phyloP scores from a whole-genome alignment of 37 sponge, comb jelly and placozoan genomes.

The Chondrosia reniformis region DNA sequence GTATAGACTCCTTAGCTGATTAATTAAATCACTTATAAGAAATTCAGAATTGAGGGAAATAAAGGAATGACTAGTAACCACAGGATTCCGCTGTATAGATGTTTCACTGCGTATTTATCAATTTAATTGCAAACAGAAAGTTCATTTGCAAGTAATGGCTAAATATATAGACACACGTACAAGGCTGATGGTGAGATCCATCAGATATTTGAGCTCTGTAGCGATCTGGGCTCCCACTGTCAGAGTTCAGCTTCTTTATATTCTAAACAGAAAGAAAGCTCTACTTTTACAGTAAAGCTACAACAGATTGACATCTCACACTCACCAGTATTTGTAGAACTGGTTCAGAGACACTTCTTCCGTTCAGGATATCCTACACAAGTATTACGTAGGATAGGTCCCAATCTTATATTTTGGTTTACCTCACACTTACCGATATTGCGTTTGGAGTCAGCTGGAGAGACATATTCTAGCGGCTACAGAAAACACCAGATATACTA shows the following conservation, averaged over 20 bases:
- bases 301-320: not conserved
- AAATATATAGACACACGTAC: slow-evolving; percentile 18
- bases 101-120: too few relatives aligned
- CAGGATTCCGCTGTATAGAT: too few relatives aligned
- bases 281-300: not conserved
- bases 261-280: slow-evolving; percentile 22
- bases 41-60: too few relatives aligned
- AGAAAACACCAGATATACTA: not conserved
- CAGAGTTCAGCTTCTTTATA: slow-evolving; percentile 45
- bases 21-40: too few relatives aligned
- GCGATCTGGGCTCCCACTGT: slow-evolving; percentile 1
- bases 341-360: slow-evolving; percentile 20
- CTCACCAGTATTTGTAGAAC: slow-evolving; percentile 67
- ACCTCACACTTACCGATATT: not conserved
- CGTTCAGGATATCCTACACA: slow-evolving; percentile 43
- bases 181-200: slow-evolving; percentile 46
- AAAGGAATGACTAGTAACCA: too few relatives aligned
- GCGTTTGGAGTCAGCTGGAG: slow-evolving; percentile 18
- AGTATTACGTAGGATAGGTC: not conserved
- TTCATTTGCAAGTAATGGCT: not conserved
- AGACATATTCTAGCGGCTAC: not conserved
- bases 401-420: not conserved
- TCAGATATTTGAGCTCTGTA: slow-evolving; percentile 66
- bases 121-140: not conserved
- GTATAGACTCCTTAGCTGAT: too few relatives aligned